phyloP scores from a whole-genome alignment of 2,797 vertebrate genomes.

The Acrossocheilus fasciatus region DNA sequence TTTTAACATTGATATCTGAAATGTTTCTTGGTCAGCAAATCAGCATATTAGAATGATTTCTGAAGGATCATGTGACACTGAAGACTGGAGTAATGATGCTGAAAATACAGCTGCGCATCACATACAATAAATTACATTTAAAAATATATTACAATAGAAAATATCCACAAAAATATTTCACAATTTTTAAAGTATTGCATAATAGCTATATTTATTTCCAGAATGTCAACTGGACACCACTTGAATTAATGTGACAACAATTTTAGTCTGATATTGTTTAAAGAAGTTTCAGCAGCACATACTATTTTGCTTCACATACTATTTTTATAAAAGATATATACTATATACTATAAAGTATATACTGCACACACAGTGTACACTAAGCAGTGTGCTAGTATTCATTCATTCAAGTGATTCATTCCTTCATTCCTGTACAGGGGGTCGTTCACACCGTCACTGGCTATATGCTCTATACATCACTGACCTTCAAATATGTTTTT shows the following conservation, averaged over 20 bases:
- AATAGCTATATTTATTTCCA: not conserved
- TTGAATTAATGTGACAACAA: not conserved
- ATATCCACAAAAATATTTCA: not conserved
- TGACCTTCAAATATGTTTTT: slow-evolving; percentile 82
- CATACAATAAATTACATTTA: not conserved
- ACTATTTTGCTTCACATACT: not conserved
- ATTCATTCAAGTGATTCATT: not conserved
- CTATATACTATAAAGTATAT: not conserved
- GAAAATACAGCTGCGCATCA: not conserved
- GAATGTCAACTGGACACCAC: not conserved
- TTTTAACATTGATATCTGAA: not conserved
- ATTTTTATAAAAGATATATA: not conserved
- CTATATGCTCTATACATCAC: slow-evolving; percentile 81
- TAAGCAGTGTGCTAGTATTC: not conserved
- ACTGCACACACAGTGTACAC: not conserved
- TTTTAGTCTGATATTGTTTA: not conserved
- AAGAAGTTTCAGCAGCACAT: not conserved
- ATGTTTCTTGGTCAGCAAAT: not conserved
- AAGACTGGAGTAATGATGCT: not conserved
- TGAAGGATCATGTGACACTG: not conserved
- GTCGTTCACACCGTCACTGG: slow-evolving; percentile 81
- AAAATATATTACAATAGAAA: not conserved
- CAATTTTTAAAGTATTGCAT: not conserved
- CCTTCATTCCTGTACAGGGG: slow-evolving; percentile 69
- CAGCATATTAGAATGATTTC: not conserved